Base-by-base conservation (phyloP, 2,113 vertebrate species). In the Hypomesus transpacificus region DNA sequence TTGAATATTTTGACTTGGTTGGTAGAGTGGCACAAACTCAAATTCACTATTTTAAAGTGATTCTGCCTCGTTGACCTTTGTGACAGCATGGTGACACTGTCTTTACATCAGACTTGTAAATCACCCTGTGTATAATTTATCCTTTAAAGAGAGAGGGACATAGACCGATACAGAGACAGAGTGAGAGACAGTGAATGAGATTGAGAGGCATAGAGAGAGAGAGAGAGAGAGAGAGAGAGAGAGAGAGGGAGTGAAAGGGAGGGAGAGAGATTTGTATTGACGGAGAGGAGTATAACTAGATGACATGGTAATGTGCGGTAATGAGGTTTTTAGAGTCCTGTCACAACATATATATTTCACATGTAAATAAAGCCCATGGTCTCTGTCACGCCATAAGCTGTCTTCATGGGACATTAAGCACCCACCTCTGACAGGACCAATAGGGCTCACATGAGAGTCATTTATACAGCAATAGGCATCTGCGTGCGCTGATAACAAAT, bases 401-500 rank as follows among this genome's bases (percentile, higher is more conserved):
- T 91, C 90, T 93, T 92, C 93, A 93, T 82, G 93, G 91, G 90
- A 93, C 92, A 92, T 93, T 93, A 94, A 89, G 90, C 89, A 92
- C 92, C 90, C 92, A 91, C 93, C 89, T 91, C 92, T 93, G 89
- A 87, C 81, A 85, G 92, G 90, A 90, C 91, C 88, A 91, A 89
- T 90, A 89, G 91, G 87, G 88, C 92, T 91, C 91, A 85, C 90
- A 83, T 70, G 90, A 92, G 91, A 92, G 89, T 91, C 90, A 90
- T 93, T 92, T 92, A 93, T 91, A 92, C 90, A 90, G 92, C 92
- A 90, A 81, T 90, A 90, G 90, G 92, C 93, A 93, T 94, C 94
- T 94, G 94, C 89, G 93, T 88, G 91, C 90, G 90, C 90, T 89
- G 92, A 94, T 94, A 93, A 91, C 92, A 92, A 92, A 93, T 90